phyloP scores from a whole-genome alignment of 2,888 invertebrate species.

The Eupithecia subumbrata region DNA sequence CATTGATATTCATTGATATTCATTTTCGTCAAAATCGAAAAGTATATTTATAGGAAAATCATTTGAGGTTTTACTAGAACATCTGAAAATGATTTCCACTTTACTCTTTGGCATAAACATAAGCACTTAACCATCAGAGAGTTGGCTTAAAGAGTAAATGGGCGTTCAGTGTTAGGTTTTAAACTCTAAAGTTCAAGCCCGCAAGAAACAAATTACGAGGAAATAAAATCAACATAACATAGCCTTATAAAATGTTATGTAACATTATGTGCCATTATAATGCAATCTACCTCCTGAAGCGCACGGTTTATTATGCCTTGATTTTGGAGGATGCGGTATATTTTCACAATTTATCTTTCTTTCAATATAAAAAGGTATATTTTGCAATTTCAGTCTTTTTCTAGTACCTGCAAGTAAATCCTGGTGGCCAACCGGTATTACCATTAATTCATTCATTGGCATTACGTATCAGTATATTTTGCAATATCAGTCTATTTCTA shows the following conservation, averaged over 20 bases:
- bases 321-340: conserved; percentile 8
- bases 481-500: no score
- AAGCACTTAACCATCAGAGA: conserved; percentile 61
- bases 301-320: conserved; percentile 17
- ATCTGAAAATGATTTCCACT: conserved; percentile 9
- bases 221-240: conserved; percentile 64
- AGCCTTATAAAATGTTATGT: conserved; percentile 28
- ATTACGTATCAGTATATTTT: no score
- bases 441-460: no score
- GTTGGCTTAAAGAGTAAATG: conserved; percentile 73
- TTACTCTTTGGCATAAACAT: conserved; percentile 65
- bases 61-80: not conserved
- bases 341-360: not conserved
- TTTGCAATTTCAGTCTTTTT: no score
- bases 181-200: conserved; percentile 69
- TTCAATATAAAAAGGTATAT: not conserved
- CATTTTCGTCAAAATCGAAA: no score
- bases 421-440: no score
- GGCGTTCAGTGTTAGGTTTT: conserved; percentile 73
- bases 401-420: no score
- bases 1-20: no score
- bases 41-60: no score
- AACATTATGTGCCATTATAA: conserved; percentile 47
- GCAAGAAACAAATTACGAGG: conserved; percentile 75
- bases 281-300: conserved; percentile 44